Evolutionary conservation across 2,797 vertebrate species (phyloP).

Genomic region (Sebastes elongatus): DNA sequence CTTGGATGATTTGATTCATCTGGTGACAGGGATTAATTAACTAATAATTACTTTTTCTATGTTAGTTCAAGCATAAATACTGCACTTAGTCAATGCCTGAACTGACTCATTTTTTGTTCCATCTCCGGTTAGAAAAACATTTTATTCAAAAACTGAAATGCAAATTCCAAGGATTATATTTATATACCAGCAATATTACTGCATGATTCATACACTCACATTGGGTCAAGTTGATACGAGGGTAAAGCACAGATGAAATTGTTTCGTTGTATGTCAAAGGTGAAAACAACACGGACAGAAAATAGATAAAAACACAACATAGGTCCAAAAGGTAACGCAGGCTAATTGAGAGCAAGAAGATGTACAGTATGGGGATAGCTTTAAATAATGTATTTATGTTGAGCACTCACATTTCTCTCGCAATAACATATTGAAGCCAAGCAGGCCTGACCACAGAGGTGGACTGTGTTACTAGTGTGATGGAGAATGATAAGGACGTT

Average conservation of each 20-base stretch:
- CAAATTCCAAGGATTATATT: not conserved
- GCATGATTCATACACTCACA: not conserved
- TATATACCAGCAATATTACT: not conserved
- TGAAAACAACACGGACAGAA: not conserved
- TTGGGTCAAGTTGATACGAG: not conserved
- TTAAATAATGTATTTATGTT: not conserved
- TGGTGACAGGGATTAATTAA: not conserved
- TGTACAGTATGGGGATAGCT: not conserved
- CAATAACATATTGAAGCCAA: not conserved
- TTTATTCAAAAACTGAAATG: not conserved
- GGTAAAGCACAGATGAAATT: not conserved
- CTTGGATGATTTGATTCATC: fast-evolving
- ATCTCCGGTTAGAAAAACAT: not conserved
- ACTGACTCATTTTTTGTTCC: not conserved
- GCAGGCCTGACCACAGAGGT: not conserved
- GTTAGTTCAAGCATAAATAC: not conserved
- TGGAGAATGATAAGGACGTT: not conserved
- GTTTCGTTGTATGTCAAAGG: not conserved
- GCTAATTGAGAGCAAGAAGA: constrained; percentile 13
- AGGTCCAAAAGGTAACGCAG: not conserved
- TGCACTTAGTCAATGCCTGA: not conserved
- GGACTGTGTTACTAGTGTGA: not conserved
- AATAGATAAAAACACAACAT: not conserved
- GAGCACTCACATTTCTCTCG: not conserved
- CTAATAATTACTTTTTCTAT: not conserved